phyloP scores from a whole-genome alignment of 64 coral and sea anemone species.

The Montipora cactus region DNA sequence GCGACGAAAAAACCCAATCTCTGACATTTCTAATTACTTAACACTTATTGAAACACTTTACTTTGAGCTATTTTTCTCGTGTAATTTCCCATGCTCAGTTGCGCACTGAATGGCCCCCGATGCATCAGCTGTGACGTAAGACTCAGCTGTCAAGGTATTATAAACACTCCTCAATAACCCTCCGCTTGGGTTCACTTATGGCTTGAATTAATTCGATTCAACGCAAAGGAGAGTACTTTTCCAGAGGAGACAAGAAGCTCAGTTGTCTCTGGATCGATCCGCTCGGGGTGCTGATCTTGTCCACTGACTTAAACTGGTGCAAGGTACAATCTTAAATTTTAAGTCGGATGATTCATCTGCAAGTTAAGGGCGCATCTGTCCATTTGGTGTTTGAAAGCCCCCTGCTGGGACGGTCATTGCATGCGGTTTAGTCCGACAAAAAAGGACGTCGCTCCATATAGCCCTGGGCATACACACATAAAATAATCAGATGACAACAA shows the following conservation, averaged over 20 bases:
- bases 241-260: neutral
- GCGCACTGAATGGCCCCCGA: neutral
- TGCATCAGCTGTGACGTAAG: neutral
- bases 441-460: conserved; percentile 53
- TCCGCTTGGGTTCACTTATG: neutral
- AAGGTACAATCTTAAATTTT: conserved; percentile 25
- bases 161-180: conserved; percentile 43
- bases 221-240: neutral
- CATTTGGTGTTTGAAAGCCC: conserved; percentile 51
- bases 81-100: neutral
- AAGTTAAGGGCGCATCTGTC: conserved; percentile 74
- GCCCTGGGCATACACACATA: conserved; percentile 36
- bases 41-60: neutral
- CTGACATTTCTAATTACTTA: conserved; percentile 14
- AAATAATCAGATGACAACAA: conserved; percentile 30
- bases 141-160: conserved; percentile 25
- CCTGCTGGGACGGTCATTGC: conserved; percentile 75
- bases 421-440: conserved; percentile 34
- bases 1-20: neutral
- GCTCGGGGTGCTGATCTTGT: neutral
- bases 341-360: conserved; percentile 26
- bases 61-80: neutral
- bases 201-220: neutral
- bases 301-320: neutral
- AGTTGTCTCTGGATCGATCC: neutral